Evolutionary conservation across 2,888 invertebrate genomes (phyloP).

Genomic region (Parochlus steinenii): DNA sequence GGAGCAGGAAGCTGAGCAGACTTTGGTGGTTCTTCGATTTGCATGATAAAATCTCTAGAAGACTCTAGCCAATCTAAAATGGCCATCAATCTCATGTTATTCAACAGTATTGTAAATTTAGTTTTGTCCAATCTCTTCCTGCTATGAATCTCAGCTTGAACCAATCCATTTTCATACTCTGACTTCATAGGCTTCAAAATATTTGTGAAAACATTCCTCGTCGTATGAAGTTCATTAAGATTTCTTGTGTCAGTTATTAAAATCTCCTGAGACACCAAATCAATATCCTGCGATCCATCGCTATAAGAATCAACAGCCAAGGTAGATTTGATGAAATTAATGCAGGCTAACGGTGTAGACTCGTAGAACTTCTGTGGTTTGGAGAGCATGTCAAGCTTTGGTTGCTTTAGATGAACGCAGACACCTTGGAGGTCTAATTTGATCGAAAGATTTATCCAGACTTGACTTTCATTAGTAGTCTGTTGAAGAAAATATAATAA

Average conservation of each 20-base stretch:
- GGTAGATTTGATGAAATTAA: conserved; percentile 83
- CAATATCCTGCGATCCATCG: conserved; percentile 80
- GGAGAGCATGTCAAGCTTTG: conserved; percentile 10
- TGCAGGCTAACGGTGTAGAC: conserved; percentile 48
- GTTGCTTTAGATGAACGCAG: conserved; percentile 44
- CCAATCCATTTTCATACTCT: conserved; percentile 21
- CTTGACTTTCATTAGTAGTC: conserved; percentile 26
- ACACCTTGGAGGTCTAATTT: conserved; percentile 76
- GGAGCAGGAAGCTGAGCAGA: conserved; percentile 16
- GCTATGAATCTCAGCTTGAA: conserved; percentile 61
- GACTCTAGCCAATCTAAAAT: conserved; percentile 88
- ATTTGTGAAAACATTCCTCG: conserved; percentile 70
- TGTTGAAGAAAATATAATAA: conserved; percentile 13
- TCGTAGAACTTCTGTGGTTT: no score
- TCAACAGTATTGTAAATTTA: conserved; percentile 74
- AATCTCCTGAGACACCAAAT: conserved; percentile 71
- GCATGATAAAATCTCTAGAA: conserved; percentile 60
- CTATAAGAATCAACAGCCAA: conserved; percentile 73
- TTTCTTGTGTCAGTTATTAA: conserved; percentile 21
- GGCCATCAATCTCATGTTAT: conserved; percentile 88
- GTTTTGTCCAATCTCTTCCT: conserved; percentile 48
- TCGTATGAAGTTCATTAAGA: conserved; percentile 1
- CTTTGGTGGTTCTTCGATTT: conserved; percentile 28
- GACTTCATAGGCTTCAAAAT: conserved; percentile 65
- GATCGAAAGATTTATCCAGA: conserved; percentile 66